phyloP scores from a whole-genome alignment of 2,113 vertebrate genomes.

The Laticauda laticaudata region DNA sequence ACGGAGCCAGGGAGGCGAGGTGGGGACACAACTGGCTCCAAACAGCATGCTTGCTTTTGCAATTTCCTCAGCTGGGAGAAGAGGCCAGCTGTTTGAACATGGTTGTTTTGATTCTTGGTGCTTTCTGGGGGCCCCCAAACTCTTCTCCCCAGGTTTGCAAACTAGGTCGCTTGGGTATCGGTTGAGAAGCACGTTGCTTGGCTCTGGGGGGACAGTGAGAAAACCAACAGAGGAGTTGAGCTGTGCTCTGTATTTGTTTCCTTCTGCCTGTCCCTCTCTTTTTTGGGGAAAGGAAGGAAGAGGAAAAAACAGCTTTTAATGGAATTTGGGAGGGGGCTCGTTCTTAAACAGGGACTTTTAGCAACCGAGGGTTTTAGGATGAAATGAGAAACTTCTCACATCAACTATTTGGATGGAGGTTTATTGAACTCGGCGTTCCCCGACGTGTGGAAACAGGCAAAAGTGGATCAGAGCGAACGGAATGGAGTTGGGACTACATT shows the following conservation, averaged over 20 bases:
- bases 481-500: conserved; percentile 29
- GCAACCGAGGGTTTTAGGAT: neutral
- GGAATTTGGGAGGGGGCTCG: neutral
- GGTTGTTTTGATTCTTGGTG: accelerated
- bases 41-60: neutral
- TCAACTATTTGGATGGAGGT: neutral
- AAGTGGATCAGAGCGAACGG: conserved; percentile 41
- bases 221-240: neutral
- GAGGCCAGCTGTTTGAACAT: neutral
- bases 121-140: neutral
- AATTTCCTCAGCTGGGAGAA: conserved; percentile 23
- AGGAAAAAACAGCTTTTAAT: neutral
- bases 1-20: too few relatives aligned
- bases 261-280: neutral
- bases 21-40: neutral
- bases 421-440: neutral
- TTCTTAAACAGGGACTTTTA: conserved; percentile 43
- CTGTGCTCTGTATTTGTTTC: neutral
- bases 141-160: neutral
- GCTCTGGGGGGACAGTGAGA: conserved; percentile 44
- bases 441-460: conserved; percentile 29
- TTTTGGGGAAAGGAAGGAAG: neutral
- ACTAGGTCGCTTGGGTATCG: conserved; percentile 22
- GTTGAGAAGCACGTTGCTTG: neutral
- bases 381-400: conserved; percentile 36